Evolutionary conservation across 2,113 vertebrate genomes (phyloP).

Genomic region (Lonchura striata): DNA sequence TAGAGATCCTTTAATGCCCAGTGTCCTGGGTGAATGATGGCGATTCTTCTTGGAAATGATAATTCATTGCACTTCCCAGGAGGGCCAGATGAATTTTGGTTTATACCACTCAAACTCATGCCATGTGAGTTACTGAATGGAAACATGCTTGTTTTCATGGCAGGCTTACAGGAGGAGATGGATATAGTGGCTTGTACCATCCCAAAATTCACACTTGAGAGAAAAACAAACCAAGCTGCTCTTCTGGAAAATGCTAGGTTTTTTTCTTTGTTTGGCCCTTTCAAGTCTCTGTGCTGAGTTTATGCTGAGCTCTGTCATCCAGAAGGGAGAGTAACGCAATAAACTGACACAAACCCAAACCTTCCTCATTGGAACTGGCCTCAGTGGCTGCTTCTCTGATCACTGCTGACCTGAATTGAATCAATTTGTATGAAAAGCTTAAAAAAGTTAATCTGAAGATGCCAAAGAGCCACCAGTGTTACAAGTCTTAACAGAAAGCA

Average conservation of each 20-base stretch:
- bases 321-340: background rate
- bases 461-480: background rate
- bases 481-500: background rate
- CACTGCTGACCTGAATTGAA: background rate
- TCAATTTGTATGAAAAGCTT: background rate
- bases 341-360: background rate
- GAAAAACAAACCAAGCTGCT: background rate
- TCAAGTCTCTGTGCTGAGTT: background rate
- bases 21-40: background rate
- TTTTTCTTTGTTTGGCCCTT: background rate
- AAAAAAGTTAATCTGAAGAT: background rate
- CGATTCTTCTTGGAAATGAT: background rate
- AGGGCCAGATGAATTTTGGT: background rate
- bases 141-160: background rate
- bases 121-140: background rate
- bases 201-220: background rate
- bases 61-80: background rate
- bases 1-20: background rate
- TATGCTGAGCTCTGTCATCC: background rate
- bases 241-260: background rate
- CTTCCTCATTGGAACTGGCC: background rate
- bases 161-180: background rate
- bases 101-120: accelerated
- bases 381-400: background rate
- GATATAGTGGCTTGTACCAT: background rate